A percentile compares a stretch with the other conserved stretches of the same genome.
Evolutionary conservation across 2,797 vertebrate genomes (phyloP).

Genomic region (Toxotes lorentzi): DNA sequence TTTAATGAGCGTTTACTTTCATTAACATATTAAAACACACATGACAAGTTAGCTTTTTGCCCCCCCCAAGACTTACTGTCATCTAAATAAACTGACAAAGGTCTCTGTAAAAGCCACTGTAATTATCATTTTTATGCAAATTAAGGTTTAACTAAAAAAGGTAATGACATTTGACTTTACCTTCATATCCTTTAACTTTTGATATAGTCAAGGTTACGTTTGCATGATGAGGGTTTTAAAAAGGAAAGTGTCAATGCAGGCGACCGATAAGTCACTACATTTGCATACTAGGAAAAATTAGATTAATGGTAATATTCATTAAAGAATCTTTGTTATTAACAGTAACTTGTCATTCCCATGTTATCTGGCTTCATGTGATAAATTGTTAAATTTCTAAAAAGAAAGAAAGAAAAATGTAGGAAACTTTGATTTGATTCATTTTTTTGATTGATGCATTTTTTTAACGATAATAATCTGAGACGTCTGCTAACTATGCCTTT

Average conservation of each 20-base stretch:
- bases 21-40: slow-evolving; percentile 32
- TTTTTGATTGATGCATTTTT: no score
- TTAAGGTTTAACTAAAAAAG: neutral
- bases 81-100: neutral
- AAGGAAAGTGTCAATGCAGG: neutral
- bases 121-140: slow-evolving; percentile 20
- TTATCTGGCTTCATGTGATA: neutral
- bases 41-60: neutral
- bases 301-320: neutral
- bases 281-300: neutral
- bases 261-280: neutral
- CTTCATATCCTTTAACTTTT: neutral
- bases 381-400: neutral
- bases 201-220: slow-evolving; percentile 5
- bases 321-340: neutral
- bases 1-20: slow-evolving; percentile 4
- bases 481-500: no score
- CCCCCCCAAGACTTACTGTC: neutral
- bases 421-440: no score
- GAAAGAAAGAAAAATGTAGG: neutral
- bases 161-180: slow-evolving; percentile 1
- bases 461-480: no score
- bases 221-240: slow-evolving; percentile 11
- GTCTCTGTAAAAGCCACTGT: neutral
- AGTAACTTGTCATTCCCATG: neutral